Percentiles rank a stretch among this genome's conserved stretches.
phyloP scores from a whole-genome alignment of 2,113 vertebrate species.

The Seriola aureovittata region DNA sequence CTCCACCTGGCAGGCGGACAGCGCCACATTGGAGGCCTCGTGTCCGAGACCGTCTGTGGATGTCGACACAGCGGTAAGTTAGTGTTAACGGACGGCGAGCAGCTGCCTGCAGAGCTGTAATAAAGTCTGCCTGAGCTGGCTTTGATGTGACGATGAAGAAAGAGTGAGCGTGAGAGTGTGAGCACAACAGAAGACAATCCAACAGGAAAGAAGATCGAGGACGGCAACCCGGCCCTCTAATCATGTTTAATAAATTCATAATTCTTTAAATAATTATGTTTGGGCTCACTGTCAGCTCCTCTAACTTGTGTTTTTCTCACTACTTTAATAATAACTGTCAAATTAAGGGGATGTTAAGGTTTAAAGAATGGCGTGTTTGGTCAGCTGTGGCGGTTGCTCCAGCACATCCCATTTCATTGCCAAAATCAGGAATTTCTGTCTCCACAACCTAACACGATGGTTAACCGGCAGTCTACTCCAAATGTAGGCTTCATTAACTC shows the following conservation, averaged over 20 bases:
- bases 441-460: neutral
- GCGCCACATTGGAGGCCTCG: conserved; percentile 76
- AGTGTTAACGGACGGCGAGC: conserved; percentile 32
- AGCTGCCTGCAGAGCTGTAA: conserved; percentile 44
- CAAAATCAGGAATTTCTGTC: neutral
- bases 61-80: conserved; percentile 35
- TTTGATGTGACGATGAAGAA: conserved; percentile 25
- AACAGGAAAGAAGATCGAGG: neutral
- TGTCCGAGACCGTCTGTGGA: conserved; percentile 74
- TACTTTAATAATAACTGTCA: neutral
- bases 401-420: no score
- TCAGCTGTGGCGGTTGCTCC: no score
- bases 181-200: neutral
- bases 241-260: conserved; percentile 2
- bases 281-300: no score
- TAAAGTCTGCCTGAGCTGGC: conserved; percentile 14
- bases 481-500: no score
- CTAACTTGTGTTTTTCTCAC: neutral
- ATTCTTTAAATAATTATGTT: no score
- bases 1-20: conserved; percentile 85
- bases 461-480: no score
- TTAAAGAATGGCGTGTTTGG: neutral
- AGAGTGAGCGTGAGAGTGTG: neutral
- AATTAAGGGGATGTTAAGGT: neutral
- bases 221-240: conserved; percentile 1